phyloP scores from a whole-genome alignment of 2,888 invertebrate genomes.

The Diaperis boleti region DNA sequence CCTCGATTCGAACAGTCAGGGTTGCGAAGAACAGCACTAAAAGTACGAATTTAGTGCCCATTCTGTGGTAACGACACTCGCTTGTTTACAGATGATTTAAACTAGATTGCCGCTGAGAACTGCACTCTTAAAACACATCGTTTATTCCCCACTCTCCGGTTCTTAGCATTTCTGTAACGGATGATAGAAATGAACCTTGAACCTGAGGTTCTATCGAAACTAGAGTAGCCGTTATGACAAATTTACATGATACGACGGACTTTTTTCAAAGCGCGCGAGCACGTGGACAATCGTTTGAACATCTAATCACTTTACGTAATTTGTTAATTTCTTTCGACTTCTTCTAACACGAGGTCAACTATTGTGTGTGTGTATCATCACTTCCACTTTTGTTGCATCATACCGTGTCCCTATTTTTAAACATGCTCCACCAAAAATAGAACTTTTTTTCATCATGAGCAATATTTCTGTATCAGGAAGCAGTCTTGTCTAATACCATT shows the following conservation, averaged over 20 bases:
- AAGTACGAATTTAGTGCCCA: conserved; percentile 39
- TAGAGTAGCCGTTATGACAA: conserved; percentile 56
- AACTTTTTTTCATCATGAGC: not conserved
- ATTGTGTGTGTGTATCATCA: conserved; percentile 8
- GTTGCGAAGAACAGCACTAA: conserved; percentile 45
- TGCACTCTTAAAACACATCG: conserved; percentile 63
- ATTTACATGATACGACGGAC: conserved; percentile 33
- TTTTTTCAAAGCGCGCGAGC: conserved; percentile 11
- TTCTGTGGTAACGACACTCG: conserved; percentile 47
- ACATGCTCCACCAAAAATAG: not conserved
- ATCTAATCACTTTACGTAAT: conserved; percentile 20
- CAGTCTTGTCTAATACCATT: too few relatives aligned
- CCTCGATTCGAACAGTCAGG: conserved; percentile 38
- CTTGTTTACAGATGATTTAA: conserved; percentile 60
- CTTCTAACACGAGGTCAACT: conserved; percentile 9
- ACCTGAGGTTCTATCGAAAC: conserved; percentile 65
- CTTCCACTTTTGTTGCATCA: conserved; percentile 23
- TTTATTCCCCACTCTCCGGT: conserved; percentile 64
- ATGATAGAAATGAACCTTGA: conserved; percentile 67
- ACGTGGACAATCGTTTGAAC: conserved; percentile 21
- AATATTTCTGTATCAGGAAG: too few relatives aligned
- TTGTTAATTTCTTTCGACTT: conserved; percentile 1
- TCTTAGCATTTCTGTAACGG: conserved; percentile 64
- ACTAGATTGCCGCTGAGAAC: conserved; percentile 57
- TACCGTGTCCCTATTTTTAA: not conserved